Conservation (phyloP, 2,888 invertebrate species). For the Carpatolechia fugitivella region DNA sequence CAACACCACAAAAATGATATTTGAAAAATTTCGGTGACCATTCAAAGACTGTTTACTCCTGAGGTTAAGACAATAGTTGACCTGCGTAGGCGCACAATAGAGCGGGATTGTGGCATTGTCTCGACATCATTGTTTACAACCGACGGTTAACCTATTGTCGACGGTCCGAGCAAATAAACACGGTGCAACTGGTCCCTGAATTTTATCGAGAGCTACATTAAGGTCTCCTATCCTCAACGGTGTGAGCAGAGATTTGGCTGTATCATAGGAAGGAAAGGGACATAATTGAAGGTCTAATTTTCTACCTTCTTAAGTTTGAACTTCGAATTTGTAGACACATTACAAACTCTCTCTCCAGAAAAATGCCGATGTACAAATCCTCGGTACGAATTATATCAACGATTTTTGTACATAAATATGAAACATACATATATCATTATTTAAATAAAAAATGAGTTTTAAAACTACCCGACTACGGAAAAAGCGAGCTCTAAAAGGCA, state of each 20-base stretch:
- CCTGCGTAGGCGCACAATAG: not conserved
- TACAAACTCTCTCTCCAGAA: too few relatives aligned
- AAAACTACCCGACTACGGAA: too few relatives aligned
- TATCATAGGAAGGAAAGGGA: too few relatives aligned
- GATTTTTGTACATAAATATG: not conserved
- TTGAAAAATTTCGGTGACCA: not conserved
- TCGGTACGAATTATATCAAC: not conserved
- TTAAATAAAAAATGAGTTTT: not conserved
- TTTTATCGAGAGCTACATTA: not conserved
- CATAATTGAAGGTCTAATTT: too few relatives aligned
- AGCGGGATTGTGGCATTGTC: not conserved
- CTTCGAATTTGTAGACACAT: too few relatives aligned
- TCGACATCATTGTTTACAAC: not conserved
- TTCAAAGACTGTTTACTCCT: not conserved
- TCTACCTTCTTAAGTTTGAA: too few relatives aligned
- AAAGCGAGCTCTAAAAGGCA: too few relatives aligned
- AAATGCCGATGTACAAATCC: too few relatives aligned
- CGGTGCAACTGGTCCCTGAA: not conserved
- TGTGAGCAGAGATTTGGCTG: too few relatives aligned
- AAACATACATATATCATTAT: not conserved
- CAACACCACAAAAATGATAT: not conserved
- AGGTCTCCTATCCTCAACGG: too few relatives aligned
- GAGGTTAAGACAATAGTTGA: not conserved
- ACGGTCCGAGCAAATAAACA: not conserved
- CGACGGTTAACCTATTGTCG: not conserved